Percentiles rank a stretch among this genome's conserved stretches.
Conservation (phyloP, 1,140 invertebrate species). For the Bombus vancouverensis region DNA sequence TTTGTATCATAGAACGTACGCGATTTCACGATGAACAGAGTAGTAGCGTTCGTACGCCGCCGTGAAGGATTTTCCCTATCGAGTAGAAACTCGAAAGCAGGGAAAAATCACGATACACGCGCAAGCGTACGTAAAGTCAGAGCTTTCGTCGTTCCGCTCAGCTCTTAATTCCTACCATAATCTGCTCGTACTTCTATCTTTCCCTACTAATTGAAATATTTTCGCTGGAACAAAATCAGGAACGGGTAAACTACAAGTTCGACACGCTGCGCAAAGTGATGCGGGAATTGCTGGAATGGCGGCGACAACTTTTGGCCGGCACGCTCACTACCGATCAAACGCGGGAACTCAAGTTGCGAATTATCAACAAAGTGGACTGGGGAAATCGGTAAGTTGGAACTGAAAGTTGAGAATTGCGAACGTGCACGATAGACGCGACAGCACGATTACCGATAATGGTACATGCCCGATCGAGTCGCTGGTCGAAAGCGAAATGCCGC, state of each 20-base stretch:
- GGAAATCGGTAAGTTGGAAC: slow-evolving; percentile 92
- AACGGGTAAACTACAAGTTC: slow-evolving; percentile 92
- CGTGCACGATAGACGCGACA: not conserved
- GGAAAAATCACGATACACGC: no score
- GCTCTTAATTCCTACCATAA: no score
- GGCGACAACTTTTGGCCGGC: slow-evolving; percentile 91
- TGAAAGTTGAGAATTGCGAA: not conserved
- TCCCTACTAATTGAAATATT: not conserved
- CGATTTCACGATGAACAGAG: no score
- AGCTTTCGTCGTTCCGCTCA: not conserved
- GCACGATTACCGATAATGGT: no score
- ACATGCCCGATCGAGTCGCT: not conserved
- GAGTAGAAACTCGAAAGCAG: no score
- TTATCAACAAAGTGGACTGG: slow-evolving; percentile 96
- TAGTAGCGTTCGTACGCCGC: no score
- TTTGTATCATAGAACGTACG: no score
- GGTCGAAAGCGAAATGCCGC: not conserved
- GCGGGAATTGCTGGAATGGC: slow-evolving; percentile 92
- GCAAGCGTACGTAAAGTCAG: no score
- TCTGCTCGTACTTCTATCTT: not conserved
- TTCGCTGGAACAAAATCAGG: slow-evolving; percentile 82
- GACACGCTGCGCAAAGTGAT: slow-evolving; percentile 92
- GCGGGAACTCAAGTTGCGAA: slow-evolving; percentile 91
- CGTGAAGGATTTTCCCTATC: no score
- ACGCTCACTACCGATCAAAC: slow-evolving; percentile 95